A percentile compares a stretch with the other conserved stretches of the same genome.
phyloP scores from a whole-genome alignment of 2,888 invertebrate species.

The Acrobasis suavella region DNA sequence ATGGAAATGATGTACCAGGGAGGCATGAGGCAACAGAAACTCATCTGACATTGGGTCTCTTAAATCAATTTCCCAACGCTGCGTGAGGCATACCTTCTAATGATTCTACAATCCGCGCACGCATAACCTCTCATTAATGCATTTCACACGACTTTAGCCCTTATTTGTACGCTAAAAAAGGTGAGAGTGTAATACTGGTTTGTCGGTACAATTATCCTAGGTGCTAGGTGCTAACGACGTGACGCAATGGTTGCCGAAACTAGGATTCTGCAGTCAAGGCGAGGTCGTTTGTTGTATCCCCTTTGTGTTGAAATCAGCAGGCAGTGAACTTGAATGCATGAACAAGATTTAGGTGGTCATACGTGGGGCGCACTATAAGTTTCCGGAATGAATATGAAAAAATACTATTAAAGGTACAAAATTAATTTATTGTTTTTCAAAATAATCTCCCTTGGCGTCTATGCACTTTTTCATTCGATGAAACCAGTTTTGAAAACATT shows the following conservation, averaged over 20 bases:
- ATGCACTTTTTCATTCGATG: no score
- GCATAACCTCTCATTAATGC: constrained; percentile 22
- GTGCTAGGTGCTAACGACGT: constrained; percentile 22
- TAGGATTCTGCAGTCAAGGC: constrained; percentile 30
- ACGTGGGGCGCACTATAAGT: no score
- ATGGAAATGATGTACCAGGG: not conserved
- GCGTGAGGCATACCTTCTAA: constrained; percentile 18
- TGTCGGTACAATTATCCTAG: constrained; percentile 12
- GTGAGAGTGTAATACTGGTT: constrained; percentile 7
- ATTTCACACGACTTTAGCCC: not conserved
- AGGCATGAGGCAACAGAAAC: not conserved
- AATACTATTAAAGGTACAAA: no score
- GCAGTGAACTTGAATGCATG: constrained; percentile 17
- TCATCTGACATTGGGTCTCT: constrained; percentile 1
- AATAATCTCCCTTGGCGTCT: no score
- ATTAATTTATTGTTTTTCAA: no score
- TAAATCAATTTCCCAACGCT: constrained; percentile 20
- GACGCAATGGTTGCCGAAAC: constrained; percentile 30
- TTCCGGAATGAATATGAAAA: no score
- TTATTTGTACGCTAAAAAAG: constrained; percentile 5
- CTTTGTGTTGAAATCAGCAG: constrained; percentile 25
- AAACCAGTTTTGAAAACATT: no score
- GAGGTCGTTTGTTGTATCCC: constrained; percentile 27
- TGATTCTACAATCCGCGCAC: constrained; percentile 18
- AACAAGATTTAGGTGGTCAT: no score